Conservation (phyloP, 1,140 invertebrate genomes). For the Eciton burchellii region DNA sequence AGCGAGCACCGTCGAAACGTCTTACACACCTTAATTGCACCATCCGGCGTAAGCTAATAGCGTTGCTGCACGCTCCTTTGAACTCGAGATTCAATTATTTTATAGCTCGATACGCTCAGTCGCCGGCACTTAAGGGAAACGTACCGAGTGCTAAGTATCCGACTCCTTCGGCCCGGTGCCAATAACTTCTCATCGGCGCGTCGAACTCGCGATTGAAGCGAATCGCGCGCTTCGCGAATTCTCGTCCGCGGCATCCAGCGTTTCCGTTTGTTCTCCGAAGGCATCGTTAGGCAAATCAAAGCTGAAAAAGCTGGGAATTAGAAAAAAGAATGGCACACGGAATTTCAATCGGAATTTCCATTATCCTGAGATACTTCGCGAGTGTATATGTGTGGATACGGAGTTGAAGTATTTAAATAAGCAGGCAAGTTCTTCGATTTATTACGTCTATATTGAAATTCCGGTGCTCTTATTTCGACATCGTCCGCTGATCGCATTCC, state of each 20-base stretch:
- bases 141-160: conserved; percentile 61
- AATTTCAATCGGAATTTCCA: conserved; percentile 68
- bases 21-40: conserved; percentile 73
- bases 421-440: conserved; percentile 57
- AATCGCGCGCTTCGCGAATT: conserved; percentile 2
- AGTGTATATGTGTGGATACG: conserved; percentile 36
- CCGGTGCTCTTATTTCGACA: conserved; percentile 58
- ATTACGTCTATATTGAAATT: conserved; percentile 73
- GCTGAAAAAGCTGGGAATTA: background rate
- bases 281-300: background rate
- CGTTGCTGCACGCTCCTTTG: conserved; percentile 77
- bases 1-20: conserved; percentile 56
- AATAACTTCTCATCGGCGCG: conserved; percentile 64
- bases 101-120: conserved; percentile 66
- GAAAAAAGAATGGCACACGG: conserved; percentile 29
- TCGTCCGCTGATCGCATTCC: conserved; percentile 47
- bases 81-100: conserved; percentile 80
- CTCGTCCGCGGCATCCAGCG: background rate
- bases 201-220: conserved; percentile 46
- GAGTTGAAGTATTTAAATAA: conserved; percentile 71
- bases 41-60: conserved; percentile 75
- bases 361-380: conserved; percentile 55
- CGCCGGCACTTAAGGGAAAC: conserved; percentile 69
- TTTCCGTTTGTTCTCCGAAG: conserved; percentile 6
- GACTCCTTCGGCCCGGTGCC: conserved; percentile 55